Evolutionary conservation across 2,888 invertebrate species (phyloP).

Genomic region (Phlogophora meticulosa): DNA sequence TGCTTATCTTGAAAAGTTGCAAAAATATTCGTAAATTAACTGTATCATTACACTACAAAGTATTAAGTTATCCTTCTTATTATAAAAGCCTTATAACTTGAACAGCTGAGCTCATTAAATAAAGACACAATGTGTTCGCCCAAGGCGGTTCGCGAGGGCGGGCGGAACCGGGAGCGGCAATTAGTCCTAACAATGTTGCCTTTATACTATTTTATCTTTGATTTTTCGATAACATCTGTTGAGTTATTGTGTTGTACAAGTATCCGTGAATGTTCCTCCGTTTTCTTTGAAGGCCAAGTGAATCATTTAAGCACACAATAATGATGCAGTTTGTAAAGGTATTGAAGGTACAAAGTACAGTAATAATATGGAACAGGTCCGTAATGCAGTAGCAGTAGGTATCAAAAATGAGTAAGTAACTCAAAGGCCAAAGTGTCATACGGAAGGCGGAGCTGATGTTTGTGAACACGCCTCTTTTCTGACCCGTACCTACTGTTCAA

Average conservation of each 20-base stretch:
- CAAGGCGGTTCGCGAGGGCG: constrained; percentile 70
- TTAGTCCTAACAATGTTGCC: constrained; percentile 83
- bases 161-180: constrained; percentile 82
- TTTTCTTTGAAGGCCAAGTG: constrained; percentile 56
- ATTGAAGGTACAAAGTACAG: constrained; percentile 23
- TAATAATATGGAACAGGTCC: constrained; percentile 22
- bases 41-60: constrained; percentile 18
- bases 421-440: constrained; percentile 33
- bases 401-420: constrained; percentile 19
- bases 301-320: constrained; percentile 48
- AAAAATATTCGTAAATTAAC: constrained; percentile 16
- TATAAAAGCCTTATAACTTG: constrained; percentile 24
- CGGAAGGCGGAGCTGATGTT: constrained; percentile 36
- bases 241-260: constrained; percentile 70
- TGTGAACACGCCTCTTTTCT: constrained; percentile 46
- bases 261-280: constrained; percentile 55
- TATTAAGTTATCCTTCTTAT: constrained; percentile 28
- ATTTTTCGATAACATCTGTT: constrained; percentile 72
- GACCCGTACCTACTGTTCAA: neutral
- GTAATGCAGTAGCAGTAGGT: constrained; percentile 11
- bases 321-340: constrained; percentile 32
- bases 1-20: constrained; percentile 18
- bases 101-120: constrained; percentile 64
- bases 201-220: constrained; percentile 76
- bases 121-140: constrained; percentile 76